phyloP scores from a whole-genome alignment of 2,797 vertebrate genomes.

The Enteromius unitaeniatus region DNA sequence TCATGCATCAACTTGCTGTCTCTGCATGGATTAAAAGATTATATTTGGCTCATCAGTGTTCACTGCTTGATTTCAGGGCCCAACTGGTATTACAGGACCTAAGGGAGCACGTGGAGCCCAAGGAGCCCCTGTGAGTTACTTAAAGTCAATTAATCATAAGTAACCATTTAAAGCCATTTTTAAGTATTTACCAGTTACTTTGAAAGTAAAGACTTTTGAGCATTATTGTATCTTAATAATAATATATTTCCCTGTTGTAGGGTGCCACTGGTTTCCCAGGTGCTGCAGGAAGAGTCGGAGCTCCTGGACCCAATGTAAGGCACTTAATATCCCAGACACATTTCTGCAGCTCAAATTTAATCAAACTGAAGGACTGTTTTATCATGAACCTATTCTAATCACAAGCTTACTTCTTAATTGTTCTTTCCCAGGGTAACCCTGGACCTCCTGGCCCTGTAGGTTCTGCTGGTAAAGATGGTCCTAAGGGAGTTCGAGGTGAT shows the following conservation, averaged over 20 bases:
- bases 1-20: neutral
- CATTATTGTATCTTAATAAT: neutral
- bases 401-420: neutral
- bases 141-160: neutral
- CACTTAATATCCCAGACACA: conserved; percentile 29
- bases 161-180: neutral
- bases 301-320: conserved; percentile 93
- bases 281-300: conserved; percentile 92
- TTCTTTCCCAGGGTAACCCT: conserved; percentile 88
- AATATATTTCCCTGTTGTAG: conserved; percentile 69
- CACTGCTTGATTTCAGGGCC: conserved; percentile 80
- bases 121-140: conserved; percentile 88
- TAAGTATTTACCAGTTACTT: neutral
- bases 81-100: conserved; percentile 90
- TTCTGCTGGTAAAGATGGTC: conserved; percentile 91
- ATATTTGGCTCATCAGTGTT: conserved; percentile 2
- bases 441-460: conserved; percentile 87
- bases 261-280: conserved; percentile 96
- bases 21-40: neutral
- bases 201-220: neutral
- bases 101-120: conserved; percentile 96
- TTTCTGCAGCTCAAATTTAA: neutral
- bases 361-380: neutral
- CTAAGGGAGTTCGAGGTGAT: conserved; percentile 92
- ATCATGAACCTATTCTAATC: neutral